Base-by-base conservation (phyloP, 2,113 vertebrate species). In the Trochalopteron elliotii region DNA sequence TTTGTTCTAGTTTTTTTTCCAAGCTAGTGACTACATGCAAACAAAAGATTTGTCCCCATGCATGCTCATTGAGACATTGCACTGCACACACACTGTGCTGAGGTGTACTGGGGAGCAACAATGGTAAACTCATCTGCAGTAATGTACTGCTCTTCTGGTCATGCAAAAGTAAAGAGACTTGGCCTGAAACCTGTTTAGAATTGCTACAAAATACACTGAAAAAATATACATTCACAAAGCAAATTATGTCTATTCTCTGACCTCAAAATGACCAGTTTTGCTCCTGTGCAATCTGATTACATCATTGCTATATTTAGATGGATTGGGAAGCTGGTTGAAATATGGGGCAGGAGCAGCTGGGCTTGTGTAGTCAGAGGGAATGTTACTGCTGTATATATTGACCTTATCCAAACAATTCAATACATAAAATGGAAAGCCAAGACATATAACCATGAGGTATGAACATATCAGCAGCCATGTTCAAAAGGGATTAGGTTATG, bases 361-460 rank as follows among this genome's bases (percentile, higher is more conserved):
- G 33, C 68, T 92, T 76, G n/a, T 71, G 76, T 39, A 96, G 79
- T 87, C 76, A 89, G 44, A 68, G 61, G 31, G 88, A 96, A 90
- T 60, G 76, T 90, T 96, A 83, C 87, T 74, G 86, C 63, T 75
- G 60, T 78, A 77, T 67, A 56, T 75, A 75, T 75, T 95, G 92
- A 95, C 80, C 68, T 96, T 94, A 90, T 59, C 85, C 92, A 87
- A 96, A 93, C 88, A 81, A 93, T 94, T 92, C 92, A 92, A 78
- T 92, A 76, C 53, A 55, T 95, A 96, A 96, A 96, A 94, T 68
- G 82, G 89, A 95, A 96, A 93, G 86, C 94, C 92, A 96, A 96
- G 90, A 93, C 72, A 77, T 33, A 94, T 83, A 96, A 89, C 72
- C 79, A 44, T 90, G 92, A 93, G 64, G 88, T 81, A 95, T 89